Conservation (phyloP, 2,888 invertebrate genomes). For the Oligia strigilis region DNA sequence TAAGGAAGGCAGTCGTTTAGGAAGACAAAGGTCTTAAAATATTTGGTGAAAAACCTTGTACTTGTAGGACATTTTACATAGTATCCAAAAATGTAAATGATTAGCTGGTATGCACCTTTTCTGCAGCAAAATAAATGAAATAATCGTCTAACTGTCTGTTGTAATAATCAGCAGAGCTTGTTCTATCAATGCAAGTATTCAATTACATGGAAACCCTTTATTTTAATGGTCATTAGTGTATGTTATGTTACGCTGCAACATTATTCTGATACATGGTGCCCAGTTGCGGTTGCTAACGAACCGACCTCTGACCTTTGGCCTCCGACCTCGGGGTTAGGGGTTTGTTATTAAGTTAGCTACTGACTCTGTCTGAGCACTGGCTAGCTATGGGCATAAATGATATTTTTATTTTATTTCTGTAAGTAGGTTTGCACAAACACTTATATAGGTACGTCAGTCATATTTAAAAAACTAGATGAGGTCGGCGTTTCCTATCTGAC, state of each 20-base stretch:
- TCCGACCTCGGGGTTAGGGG: not conserved
- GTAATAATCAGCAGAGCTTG: not conserved
- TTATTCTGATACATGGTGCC: slow-evolving; percentile 13
- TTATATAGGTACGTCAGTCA: too few species aligned
- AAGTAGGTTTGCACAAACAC: too few species aligned
- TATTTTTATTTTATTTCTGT: too few species aligned
- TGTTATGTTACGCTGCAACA: not conserved
- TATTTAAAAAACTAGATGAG: too few species aligned
- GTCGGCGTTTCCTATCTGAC: too few species aligned
- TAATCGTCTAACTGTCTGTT: not conserved
- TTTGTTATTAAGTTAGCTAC: slow-evolving; percentile 1
- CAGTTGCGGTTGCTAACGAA: slow-evolving; percentile 14
- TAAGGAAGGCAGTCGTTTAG: not conserved
- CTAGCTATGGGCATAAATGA: not conserved
- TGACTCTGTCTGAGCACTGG: not conserved
- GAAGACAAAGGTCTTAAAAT: not conserved
- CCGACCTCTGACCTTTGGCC: slow-evolving; percentile 21
- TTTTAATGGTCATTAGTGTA: slow-evolving; percentile 27
- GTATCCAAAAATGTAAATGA: not conserved
- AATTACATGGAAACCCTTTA: not conserved
- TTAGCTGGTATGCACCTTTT: not conserved
- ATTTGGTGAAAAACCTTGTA: not conserved
- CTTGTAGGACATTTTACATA: not conserved
- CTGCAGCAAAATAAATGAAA: not conserved
- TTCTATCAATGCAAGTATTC: not conserved